Evolutionary conservation across 92 coral and sea anemone species (phyloP).

Genomic region (Meandrina meandrites): DNA sequence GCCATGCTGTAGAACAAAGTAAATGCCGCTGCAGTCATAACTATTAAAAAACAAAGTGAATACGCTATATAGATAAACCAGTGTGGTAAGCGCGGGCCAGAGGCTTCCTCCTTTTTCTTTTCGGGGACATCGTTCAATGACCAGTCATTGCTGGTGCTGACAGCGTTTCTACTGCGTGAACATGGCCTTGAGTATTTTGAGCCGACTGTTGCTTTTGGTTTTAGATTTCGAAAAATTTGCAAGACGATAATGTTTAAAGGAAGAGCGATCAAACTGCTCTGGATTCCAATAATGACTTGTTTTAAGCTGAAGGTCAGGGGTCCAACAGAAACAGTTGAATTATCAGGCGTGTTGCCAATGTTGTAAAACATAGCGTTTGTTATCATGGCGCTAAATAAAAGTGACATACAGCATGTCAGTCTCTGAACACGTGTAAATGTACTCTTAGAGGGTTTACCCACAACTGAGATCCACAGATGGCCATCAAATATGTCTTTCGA

Average conservation of each 20-base stretch:
- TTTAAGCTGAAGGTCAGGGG: constrained; percentile 65
- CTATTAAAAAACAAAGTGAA: constrained; percentile 50
- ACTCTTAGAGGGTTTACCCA: constrained; percentile 76
- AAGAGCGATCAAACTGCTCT: constrained; percentile 74
- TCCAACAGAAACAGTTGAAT: constrained; percentile 64
- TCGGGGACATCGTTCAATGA: not conserved
- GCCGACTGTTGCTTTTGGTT: constrained; percentile 33
- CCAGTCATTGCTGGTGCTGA: constrained; percentile 4
- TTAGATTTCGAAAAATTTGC: constrained; percentile 60
- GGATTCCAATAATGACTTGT: constrained; percentile 74
- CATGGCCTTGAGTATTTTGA: constrained; percentile 14
- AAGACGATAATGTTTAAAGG: constrained; percentile 63
- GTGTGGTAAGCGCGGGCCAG: constrained; percentile 56
- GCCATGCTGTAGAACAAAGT: constrained; percentile 78
- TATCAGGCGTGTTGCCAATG: constrained; percentile 59
- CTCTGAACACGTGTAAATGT: constrained; percentile 84
- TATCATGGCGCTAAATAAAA: constrained; percentile 81
- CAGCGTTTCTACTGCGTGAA: not conserved
- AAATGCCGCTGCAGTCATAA: constrained; percentile 51
- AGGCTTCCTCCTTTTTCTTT: not conserved
- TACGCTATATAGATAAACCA: constrained; percentile 72
- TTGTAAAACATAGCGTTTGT: constrained; percentile 90
- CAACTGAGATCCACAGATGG: constrained; percentile 82
- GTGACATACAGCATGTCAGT: constrained; percentile 77
- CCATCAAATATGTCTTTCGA: constrained; percentile 74